A percentile compares a stretch with the other conserved stretches of the same genome.
Conservation (phyloP, 2,888 invertebrate genomes). For the Phengaris alcon region DNA sequence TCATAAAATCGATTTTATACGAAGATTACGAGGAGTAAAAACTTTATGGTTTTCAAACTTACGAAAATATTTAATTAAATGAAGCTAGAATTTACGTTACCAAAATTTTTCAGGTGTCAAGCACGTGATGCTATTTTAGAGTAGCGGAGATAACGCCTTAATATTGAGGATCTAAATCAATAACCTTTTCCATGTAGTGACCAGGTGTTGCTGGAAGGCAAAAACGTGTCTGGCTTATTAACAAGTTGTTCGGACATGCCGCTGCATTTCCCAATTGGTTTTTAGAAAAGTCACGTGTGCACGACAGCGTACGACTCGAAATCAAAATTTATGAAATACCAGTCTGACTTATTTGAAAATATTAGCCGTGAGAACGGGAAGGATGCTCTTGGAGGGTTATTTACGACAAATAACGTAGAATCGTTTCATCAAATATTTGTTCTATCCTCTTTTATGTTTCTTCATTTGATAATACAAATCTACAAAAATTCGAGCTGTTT, state of each 20-base stretch:
- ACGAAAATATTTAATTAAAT: background rate
- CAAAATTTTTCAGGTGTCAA: background rate
- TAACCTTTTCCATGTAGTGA: slow-evolving; percentile 27
- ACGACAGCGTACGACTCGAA: background rate
- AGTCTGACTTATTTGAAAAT: slow-evolving; percentile 5
- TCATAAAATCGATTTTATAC: slow-evolving; percentile 9
- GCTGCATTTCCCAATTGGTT: slow-evolving; percentile 29
- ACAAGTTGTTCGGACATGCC: slow-evolving; percentile 28
- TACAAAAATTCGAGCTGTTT: too few species aligned
- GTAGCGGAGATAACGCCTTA: background rate
- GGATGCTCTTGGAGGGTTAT: background rate
- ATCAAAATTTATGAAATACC: slow-evolving; percentile 14
- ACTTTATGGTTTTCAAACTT: background rate
- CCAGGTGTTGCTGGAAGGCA: slow-evolving; percentile 35
- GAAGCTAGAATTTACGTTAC: background rate
- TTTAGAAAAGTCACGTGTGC: slow-evolving; percentile 12
- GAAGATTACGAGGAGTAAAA: background rate
- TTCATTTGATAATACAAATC: background rate
- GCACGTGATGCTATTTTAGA: background rate
- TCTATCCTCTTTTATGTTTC: background rate
- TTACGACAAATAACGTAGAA: background rate
- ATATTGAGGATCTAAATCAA: slow-evolving; percentile 18
- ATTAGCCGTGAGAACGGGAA: background rate
- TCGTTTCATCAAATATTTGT: background rate
- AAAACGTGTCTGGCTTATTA: slow-evolving; percentile 34